A percentile compares a stretch with the other conserved stretches of the same genome.
Conservation (phyloP, 2,113 vertebrate species). For the Pluvialis apricaria region DNA sequence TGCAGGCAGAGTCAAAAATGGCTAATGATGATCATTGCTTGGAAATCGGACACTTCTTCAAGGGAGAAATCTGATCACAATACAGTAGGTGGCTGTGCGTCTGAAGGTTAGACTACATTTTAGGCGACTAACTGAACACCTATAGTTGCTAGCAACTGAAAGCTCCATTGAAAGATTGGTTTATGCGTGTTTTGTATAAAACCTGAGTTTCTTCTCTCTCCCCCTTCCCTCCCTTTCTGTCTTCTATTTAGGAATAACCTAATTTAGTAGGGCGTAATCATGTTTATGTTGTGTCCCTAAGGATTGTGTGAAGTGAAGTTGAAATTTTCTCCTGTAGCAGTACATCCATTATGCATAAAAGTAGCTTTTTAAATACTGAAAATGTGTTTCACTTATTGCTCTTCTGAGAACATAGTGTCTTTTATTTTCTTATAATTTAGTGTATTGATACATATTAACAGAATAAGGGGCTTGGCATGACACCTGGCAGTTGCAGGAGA, state of each 20-base stretch:
- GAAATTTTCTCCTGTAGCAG: background rate
- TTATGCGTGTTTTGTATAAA: background rate
- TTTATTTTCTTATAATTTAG: background rate
- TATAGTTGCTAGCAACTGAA: background rate
- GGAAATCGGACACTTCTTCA: background rate
- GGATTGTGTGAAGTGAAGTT: background rate
- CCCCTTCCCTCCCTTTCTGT: background rate
- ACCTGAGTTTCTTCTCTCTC: background rate
- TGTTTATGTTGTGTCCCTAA: slow-evolving; percentile 4
- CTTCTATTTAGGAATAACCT: background rate
- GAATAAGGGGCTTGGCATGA: background rate
- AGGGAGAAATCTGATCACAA: background rate
- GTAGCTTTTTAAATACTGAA: background rate
- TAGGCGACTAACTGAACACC: background rate
- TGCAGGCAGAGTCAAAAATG: background rate
- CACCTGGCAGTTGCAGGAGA: background rate
- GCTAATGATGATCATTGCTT: background rate
- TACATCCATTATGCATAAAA: background rate
- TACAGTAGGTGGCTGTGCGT: background rate
- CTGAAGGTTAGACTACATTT: background rate
- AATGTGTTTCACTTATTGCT: background rate
- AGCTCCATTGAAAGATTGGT: background rate
- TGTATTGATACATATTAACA: background rate
- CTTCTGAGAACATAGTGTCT: background rate
- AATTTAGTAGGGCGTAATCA: background rate